Conservation (phyloP, 2,113 vertebrate genomes). For the Takifugu flavidus region DNA sequence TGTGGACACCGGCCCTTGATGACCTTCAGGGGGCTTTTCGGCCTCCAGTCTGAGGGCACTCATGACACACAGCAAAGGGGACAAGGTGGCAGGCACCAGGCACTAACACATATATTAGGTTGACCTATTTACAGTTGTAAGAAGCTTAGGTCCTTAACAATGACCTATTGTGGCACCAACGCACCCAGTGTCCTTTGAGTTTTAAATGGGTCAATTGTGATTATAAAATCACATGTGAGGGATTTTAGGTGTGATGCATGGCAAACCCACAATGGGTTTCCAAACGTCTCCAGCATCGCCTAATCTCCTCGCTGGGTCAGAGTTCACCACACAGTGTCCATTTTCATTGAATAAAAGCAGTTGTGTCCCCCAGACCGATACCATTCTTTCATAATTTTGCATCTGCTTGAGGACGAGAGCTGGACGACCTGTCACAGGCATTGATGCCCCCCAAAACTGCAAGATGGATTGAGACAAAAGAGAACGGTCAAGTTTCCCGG, state of each 20-base stretch:
- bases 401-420: background rate
- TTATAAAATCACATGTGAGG: conserved; percentile 66
- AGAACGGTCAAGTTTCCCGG: background rate
- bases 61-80: conserved; percentile 24
- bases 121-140: conserved; percentile 60
- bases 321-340: conserved; percentile 13
- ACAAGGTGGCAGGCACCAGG: conserved; percentile 47
- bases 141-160: conserved; percentile 62
- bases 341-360: too few species aligned
- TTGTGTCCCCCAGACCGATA: background rate
- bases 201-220: conserved; percentile 56
- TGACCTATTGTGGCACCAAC: conserved; percentile 52
- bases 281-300: conserved; percentile 16
- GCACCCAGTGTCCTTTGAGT: conserved; percentile 48
- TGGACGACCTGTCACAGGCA: too few species aligned
- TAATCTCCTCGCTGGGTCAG: conserved; percentile 15
- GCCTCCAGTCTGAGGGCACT: background rate
- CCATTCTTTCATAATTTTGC: background rate
- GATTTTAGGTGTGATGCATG: conserved; percentile 49
- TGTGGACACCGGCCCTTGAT: conserved; percentile 1
- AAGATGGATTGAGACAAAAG: background rate
- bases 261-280: conserved; percentile 21
- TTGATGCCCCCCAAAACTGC: background rate
- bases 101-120: conserved; percentile 58
- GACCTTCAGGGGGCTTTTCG: conserved; percentile 10